These are phyloP conservation scores for Aplocera efformata DNA, from an alignment of 2,888 invertebrate genomes.

Conservation along the genomic window DNA sequence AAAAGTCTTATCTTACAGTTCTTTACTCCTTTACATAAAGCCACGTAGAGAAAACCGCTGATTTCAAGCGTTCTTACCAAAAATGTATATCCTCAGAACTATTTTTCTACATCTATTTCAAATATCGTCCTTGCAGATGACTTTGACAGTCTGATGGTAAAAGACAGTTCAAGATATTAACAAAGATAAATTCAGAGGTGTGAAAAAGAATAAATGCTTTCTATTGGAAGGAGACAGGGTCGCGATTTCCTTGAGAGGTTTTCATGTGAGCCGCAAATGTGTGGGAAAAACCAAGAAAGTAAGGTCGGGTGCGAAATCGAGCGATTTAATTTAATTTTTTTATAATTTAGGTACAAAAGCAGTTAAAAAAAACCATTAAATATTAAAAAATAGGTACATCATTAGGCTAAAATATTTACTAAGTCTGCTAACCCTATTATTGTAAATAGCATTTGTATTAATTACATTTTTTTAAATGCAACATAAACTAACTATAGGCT, in stretches of 20 bases:
- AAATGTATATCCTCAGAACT: constrained; percentile 7
- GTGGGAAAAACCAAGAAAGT: constrained; percentile 21
- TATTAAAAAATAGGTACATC: not conserved
- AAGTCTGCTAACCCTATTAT: too few relatives aligned
- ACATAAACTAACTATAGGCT: too few relatives aligned
- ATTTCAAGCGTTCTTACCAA: constrained; percentile 1
- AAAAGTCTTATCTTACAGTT: too few relatives aligned
- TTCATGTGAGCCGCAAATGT: constrained; percentile 12
- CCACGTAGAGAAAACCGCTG: not conserved
- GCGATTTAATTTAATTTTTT: constrained; percentile 11
- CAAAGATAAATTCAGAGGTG: constrained; percentile 29
- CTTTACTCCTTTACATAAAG: too few relatives aligned
- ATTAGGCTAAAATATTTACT: too few relatives aligned
- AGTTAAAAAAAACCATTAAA: not conserved
- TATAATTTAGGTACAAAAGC: too few relatives aligned
- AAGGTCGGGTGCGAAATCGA: constrained; percentile 5
- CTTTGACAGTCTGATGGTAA: constrained; percentile 50
- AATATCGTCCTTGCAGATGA: constrained; percentile 44
- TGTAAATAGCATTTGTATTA: too few relatives aligned
- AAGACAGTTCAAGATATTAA: constrained; percentile 47
- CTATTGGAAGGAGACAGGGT: constrained; percentile 22
- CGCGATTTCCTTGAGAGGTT: constrained; percentile 24
- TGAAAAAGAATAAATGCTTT: constrained; percentile 13
- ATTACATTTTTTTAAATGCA: too few relatives aligned
- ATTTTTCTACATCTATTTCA: constrained; percentile 33